Conservation (phyloP, 2,888 invertebrate genomes). For the Leptopterna dolabrata region DNA sequence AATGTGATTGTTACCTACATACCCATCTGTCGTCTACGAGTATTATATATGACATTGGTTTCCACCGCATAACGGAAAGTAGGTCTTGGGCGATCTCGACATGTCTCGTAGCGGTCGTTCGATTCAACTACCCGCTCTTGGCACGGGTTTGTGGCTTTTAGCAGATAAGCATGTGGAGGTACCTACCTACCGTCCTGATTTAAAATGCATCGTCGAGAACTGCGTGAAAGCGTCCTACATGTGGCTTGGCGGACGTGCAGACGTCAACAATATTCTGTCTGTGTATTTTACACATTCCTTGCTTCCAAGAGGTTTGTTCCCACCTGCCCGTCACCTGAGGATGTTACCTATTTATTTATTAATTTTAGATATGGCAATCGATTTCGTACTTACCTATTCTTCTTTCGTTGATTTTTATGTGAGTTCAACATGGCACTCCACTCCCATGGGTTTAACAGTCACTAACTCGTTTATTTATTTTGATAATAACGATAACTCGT, state of each 20-base stretch:
- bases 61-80: neutral
- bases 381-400: too few relatives aligned
- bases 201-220: neutral
- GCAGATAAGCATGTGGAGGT: neutral
- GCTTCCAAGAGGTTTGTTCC: neutral
- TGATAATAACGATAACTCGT: too few relatives aligned
- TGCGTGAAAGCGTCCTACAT: constrained; percentile 3
- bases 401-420: too few relatives aligned
- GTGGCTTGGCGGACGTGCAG: neutral
- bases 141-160: neutral
- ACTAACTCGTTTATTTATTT: too few relatives aligned
- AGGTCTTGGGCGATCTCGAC: neutral
- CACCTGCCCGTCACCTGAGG: neutral
- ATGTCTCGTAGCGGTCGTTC: neutral
- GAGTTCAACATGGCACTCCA: too few relatives aligned
- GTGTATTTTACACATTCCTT: neutral
- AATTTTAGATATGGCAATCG: too few relatives aligned
- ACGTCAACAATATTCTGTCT: neutral
- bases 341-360: neutral
- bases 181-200: neutral
- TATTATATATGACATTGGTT: neutral
- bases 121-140: neutral
- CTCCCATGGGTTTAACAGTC: too few relatives aligned
- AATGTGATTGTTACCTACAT: too few relatives aligned
- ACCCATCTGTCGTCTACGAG: too few relatives aligned